These are phyloP conservation scores for Enteromius anoplus DNA, from an alignment of 2,797 vertebrate genomes.

Conservation along the genomic window DNA sequence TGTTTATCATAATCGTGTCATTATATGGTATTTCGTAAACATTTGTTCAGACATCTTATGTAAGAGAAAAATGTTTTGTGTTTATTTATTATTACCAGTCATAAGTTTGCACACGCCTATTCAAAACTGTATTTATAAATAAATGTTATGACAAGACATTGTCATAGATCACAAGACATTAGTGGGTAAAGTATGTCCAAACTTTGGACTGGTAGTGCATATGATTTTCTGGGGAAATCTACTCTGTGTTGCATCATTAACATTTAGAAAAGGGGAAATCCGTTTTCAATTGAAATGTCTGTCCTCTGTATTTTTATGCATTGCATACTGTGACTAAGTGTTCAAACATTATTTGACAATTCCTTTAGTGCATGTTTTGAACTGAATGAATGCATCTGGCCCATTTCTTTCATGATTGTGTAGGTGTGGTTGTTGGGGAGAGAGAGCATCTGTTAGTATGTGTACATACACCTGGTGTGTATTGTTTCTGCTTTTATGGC, in stretches of 20 bases:
- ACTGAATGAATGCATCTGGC: constrained; percentile 24
- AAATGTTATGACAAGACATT: background rate
- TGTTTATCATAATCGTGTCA: background rate
- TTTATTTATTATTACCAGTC: background rate
- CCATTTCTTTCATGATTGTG: constrained; percentile 2
- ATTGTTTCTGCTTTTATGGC: constrained; percentile 12
- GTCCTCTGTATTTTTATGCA: background rate
- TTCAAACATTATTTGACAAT: background rate
- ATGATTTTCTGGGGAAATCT: background rate
- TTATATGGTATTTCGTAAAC: background rate
- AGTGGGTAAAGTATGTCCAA: constrained; percentile 3
- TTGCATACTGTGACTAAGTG: background rate
- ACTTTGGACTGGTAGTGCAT: constrained; percentile 7
- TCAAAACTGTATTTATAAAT: background rate
- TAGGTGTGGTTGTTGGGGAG: constrained; percentile 28
- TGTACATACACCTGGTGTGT: constrained; percentile 36
- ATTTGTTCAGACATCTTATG: background rate
- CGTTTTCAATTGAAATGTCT: background rate
- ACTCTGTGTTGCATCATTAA: background rate
- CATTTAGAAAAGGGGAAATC: constrained; percentile 19
- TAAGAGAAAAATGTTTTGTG: background rate
- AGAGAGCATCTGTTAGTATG: background rate
- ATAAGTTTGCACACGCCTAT: background rate
- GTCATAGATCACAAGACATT: constrained; percentile 14
- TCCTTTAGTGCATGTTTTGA: constrained; percentile 15